phyloP scores from a whole-genome alignment of 2,113 vertebrate genomes.

The Tricholaema leucomelas region DNA sequence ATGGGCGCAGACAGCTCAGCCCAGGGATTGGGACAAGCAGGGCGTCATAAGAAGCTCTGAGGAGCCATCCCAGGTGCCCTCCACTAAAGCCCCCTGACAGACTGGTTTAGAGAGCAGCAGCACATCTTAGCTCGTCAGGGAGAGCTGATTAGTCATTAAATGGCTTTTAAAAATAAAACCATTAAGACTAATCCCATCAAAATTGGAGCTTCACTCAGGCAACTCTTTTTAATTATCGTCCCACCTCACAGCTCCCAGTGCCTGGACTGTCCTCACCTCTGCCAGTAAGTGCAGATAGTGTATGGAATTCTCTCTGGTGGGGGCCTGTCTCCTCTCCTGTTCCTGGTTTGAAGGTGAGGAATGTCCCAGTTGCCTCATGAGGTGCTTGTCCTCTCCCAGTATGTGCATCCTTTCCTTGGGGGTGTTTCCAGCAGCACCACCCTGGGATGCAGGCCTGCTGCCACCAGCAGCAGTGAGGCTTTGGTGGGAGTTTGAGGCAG shows the following conservation, averaged over 20 bases:
- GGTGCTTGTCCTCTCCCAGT: accelerated
- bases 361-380: accelerated
- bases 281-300: accelerated
- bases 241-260: neutral
- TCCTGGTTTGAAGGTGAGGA: accelerated
- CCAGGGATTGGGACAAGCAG: accelerated
- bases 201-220: slow-evolving; percentile 64
- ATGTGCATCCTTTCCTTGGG: accelerated
- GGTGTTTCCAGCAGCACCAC: neutral
- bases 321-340: accelerated
- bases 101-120: neutral
- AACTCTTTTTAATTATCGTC: slow-evolving; percentile 34
- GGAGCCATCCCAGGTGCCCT: neutral
- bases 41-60: neutral
- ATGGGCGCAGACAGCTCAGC: accelerated
- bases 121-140: slow-evolving; percentile 32
- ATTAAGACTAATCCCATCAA: slow-evolving; percentile 77
- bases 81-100: neutral
- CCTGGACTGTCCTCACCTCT: neutral
- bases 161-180: slow-evolving; percentile 71
- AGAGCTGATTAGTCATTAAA: slow-evolving; percentile 77
- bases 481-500: neutral
- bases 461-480: neutral
- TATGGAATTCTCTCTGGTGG: neutral
- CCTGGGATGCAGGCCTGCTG: accelerated